These are phyloP conservation scores for Speoplatyrhinus poulsoni DNA, from an alignment of 2,113 vertebrate genomes.

Conservation along the genomic window DNA sequence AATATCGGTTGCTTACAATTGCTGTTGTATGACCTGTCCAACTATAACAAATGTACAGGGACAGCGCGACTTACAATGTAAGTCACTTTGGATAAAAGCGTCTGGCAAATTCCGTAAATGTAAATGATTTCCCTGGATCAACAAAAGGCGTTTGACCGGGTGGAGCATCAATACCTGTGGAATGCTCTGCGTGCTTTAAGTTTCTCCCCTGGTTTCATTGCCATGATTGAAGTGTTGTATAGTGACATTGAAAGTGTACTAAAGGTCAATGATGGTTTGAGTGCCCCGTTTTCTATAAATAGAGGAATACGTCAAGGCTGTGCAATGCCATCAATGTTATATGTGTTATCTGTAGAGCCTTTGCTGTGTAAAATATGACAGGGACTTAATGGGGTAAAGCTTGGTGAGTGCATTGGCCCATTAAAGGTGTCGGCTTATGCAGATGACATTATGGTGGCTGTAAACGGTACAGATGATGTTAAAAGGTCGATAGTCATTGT, in stretches of 20 bases:
- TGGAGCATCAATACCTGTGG: background rate
- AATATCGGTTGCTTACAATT: too few species aligned
- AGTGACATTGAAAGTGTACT: constrained; percentile 17
- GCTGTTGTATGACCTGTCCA: too few species aligned
- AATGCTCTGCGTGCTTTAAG: background rate
- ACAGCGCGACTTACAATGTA: too few species aligned
- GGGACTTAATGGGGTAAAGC: background rate
- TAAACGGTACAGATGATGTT: background rate
- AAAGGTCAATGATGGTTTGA: constrained; percentile 22
- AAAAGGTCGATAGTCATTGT: background rate
- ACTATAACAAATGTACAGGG: too few species aligned
- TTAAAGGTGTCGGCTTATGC: background rate
- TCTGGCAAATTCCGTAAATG: too few species aligned
- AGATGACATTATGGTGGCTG: background rate
- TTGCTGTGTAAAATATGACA: background rate
- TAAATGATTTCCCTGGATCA: too few species aligned
- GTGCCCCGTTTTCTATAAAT: background rate
- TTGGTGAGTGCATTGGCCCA: background rate
- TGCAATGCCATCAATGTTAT: constrained; percentile 4
- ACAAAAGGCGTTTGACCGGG: too few species aligned
- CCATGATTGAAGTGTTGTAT: constrained; percentile 8
- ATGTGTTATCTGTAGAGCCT: background rate
- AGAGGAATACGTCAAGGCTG: constrained; percentile 19
- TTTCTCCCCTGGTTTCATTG: constrained; percentile 2
- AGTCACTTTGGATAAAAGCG: too few species aligned